Evolutionary conservation across 2,888 invertebrate species (phyloP).

Genomic region (Aradus depressus): DNA sequence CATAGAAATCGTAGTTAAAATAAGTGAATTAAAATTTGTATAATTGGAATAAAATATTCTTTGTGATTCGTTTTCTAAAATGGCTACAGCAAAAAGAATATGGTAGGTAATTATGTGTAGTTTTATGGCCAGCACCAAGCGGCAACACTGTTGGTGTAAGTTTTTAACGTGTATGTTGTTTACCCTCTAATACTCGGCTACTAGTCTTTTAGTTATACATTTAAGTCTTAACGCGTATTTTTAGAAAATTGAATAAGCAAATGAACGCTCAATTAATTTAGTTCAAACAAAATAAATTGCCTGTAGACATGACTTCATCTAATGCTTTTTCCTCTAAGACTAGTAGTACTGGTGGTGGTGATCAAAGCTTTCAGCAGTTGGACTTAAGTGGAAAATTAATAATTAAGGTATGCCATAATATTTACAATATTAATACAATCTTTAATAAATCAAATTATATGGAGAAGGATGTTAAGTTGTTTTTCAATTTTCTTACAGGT

Average conservation of each 20-base stretch:
- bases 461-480: background rate
- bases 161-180: constrained; percentile 19
- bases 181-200: constrained; percentile 16
- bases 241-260: constrained; percentile 14
- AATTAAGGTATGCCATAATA: constrained; percentile 40
- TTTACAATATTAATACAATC: too few relatives aligned
- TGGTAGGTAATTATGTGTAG: too few relatives aligned
- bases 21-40: too few relatives aligned
- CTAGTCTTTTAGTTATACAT: constrained; percentile 13
- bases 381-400: constrained; percentile 44
- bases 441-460: background rate
- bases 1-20: too few relatives aligned
- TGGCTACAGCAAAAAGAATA: too few relatives aligned
- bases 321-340: constrained; percentile 24
- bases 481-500: constrained; percentile 35
- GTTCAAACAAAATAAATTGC: constrained; percentile 20
- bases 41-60: too few relatives aligned
- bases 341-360: constrained; percentile 23
- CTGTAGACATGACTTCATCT: constrained; percentile 23
- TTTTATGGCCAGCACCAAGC: constrained; percentile 15
- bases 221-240: constrained; percentile 5
- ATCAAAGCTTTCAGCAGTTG: constrained; percentile 33
- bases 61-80: too few relatives aligned
- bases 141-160: constrained; percentile 24
- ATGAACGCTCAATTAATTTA: constrained; percentile 27